Evolutionary conservation across 2,888 invertebrate species (phyloP).

Genomic region (Ennomos quercinarius): DNA sequence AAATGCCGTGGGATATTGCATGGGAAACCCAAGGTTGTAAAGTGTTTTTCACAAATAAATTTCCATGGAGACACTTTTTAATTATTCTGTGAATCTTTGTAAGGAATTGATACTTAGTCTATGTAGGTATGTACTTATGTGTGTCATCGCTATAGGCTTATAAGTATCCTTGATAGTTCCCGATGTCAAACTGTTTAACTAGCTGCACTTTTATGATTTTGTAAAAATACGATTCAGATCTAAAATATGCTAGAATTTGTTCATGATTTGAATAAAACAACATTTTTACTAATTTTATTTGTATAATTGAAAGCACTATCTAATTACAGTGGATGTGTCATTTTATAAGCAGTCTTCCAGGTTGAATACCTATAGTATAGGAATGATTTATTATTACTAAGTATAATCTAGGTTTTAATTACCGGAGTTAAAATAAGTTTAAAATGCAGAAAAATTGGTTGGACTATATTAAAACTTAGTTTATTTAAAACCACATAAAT

Average conservation of each 20-base stretch:
- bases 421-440: constrained; percentile 2
- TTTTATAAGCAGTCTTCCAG: constrained; percentile 64
- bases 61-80: too few species aligned
- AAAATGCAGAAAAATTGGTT: constrained; percentile 15
- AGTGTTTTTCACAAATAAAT: too few species aligned
- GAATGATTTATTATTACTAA: constrained; percentile 46
- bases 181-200: too few species aligned
- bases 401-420: not conserved
- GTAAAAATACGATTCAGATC: not conserved
- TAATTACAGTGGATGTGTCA: constrained; percentile 52
- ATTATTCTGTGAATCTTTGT: too few species aligned
- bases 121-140: too few species aligned
- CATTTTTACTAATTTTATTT: constrained; percentile 49
- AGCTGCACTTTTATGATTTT: not conserved
- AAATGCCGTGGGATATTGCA: too few species aligned
- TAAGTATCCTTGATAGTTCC: too few species aligned
- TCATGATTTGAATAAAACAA: constrained; percentile 49
- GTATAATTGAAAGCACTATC: constrained; percentile 64
- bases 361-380: constrained; percentile 48
- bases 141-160: too few species aligned
- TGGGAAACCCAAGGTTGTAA: too few species aligned
- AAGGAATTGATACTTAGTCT: too few species aligned
- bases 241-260: too few species aligned
- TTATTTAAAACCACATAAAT: constrained; percentile 3
- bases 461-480: constrained; percentile 5